Evolutionary conservation across 2,888 invertebrate species (phyloP).

Genomic region (Dusona sp.): DNA sequence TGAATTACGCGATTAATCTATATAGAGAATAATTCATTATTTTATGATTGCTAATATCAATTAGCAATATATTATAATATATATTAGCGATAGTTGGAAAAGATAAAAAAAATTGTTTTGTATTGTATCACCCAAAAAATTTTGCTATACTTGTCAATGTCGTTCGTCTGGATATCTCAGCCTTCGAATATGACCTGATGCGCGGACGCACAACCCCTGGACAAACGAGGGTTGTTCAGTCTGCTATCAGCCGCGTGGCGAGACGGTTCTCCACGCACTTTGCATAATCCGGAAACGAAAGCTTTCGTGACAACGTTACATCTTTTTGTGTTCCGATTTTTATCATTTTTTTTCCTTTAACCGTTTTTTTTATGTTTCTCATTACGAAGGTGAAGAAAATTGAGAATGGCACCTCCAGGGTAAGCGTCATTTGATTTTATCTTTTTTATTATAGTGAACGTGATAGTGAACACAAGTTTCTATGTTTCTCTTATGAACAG

Average conservation of each 20-base stretch:
- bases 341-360: not conserved
- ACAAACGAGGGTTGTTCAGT: slow-evolving; percentile 69
- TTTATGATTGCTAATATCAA: not conserved
- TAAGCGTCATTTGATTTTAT: slow-evolving; percentile 42
- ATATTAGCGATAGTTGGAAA: not conserved
- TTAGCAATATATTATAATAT: too few species aligned
- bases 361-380: not conserved
- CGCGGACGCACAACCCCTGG: slow-evolving; percentile 72
- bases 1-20: not conserved
- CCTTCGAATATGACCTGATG: slow-evolving; percentile 62
- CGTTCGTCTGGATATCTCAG: slow-evolving; percentile 13
- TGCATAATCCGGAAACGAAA: slow-evolving; percentile 13
- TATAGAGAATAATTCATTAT: not conserved
- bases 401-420: slow-evolving; percentile 27
- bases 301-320: not conserved
- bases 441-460: not conserved
- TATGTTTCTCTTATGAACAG: not conserved
- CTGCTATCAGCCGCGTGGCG: slow-evolving; percentile 70
- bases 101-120: not conserved
- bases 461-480: not conserved
- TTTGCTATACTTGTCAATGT: not conserved
- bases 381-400: slow-evolving; percentile 31
- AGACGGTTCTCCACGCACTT: slow-evolving; percentile 61
- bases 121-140: not conserved
- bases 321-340: not conserved